Conservation (phyloP, 2,797 vertebrate species). For the Dryobates pubescens region DNA sequence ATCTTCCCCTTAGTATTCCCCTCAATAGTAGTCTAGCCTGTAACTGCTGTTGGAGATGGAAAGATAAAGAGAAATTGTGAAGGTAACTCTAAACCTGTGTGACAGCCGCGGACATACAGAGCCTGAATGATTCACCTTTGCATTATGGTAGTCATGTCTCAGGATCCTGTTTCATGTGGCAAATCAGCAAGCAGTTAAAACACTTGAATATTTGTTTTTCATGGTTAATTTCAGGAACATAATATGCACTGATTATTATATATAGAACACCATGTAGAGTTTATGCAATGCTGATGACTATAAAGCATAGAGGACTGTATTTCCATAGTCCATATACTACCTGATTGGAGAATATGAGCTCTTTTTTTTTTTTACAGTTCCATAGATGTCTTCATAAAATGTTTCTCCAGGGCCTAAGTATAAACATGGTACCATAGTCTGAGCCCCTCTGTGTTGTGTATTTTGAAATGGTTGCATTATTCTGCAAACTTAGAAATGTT, state of each 20-base stretch:
- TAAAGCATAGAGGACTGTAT: not conserved
- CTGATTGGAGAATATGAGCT: not conserved
- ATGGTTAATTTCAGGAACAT: conserved; percentile 31
- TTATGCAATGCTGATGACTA: not conserved
- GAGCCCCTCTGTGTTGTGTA: not conserved
- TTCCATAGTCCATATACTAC: not conserved
- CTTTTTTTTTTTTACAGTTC: not conserved
- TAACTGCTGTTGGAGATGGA: conserved; percentile 16
- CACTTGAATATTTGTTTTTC: not conserved
- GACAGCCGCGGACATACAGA: conserved; percentile 26
- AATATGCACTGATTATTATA: not conserved
- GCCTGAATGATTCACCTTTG: conserved; percentile 43
- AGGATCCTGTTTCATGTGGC: conserved; percentile 17
- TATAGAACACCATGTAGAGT: not conserved
- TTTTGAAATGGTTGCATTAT: not conserved
- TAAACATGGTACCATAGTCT: not conserved
- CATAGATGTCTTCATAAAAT: not conserved
- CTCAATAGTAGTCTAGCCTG: not conserved
- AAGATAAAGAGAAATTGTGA: conserved; percentile 33
- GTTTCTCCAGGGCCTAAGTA: not conserved
- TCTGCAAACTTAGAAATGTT: not conserved
- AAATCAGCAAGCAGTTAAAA: conserved; percentile 32
- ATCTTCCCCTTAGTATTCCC: not conserved
- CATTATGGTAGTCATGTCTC: not conserved
- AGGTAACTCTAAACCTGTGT: not conserved